These are phyloP conservation scores for Harpagifer antarcticus DNA, from an alignment of 2,797 vertebrate genomes.

Conservation along the genomic window DNA sequence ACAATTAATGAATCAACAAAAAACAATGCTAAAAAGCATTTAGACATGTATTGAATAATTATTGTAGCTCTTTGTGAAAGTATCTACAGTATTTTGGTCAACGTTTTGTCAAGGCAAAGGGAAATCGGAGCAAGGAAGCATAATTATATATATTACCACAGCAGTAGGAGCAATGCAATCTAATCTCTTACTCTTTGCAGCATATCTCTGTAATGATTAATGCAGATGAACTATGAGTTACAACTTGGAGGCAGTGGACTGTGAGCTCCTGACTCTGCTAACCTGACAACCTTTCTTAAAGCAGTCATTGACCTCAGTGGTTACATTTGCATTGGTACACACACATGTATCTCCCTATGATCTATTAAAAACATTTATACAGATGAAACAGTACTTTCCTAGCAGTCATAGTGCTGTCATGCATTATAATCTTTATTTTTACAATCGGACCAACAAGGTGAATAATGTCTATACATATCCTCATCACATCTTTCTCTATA, in stretches of 20 bases:
- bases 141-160: not conserved
- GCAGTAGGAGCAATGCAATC: not conserved
- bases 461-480: conserved; percentile 5
- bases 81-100: not conserved
- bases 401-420: not conserved
- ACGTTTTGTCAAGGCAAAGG: not conserved
- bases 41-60: not conserved
- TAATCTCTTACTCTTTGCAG: not conserved
- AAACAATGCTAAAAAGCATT: not conserved
- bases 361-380: not conserved
- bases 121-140: not conserved
- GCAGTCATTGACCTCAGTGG: not conserved
- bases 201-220: not conserved
- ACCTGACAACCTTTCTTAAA: not conserved
- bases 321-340: not conserved
- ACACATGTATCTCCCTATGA: too few relatives aligned
- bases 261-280: not conserved
- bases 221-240: not conserved
- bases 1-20: not conserved
- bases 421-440: conserved; percentile 54
- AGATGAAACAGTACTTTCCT: too few relatives aligned
- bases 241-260: not conserved
- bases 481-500: not conserved
- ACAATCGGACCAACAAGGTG: not conserved
- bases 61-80: not conserved